These are phyloP conservation scores for Euura saliciscinereae DNA, from an alignment of 1,140 invertebrate genomes.

Conservation along the genomic window DNA sequence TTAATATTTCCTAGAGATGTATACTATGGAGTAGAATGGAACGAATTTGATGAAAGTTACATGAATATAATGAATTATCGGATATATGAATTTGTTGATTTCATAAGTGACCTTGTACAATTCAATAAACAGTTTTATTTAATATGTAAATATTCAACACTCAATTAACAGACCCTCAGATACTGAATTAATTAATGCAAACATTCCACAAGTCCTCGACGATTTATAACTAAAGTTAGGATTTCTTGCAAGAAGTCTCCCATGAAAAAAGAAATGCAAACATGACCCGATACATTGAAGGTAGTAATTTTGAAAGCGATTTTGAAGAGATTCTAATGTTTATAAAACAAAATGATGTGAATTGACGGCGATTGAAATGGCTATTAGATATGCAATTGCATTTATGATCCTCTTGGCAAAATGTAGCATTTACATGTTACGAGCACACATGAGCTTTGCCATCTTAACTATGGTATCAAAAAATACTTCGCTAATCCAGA, in stretches of 20 bases:
- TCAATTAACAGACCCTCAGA: too few species aligned
- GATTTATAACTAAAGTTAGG: too few species aligned
- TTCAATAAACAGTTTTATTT: neutral
- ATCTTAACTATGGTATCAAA: neutral
- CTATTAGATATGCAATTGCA: neutral
- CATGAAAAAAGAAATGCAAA: too few species aligned
- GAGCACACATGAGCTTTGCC: neutral
- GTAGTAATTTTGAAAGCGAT: too few species aligned
- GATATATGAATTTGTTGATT: neutral
- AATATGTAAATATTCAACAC: neutral
- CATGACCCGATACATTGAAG: too few species aligned
- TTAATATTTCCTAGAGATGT: neutral
- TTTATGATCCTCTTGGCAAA: slow-evolving; percentile 1
- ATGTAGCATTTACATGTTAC: neutral
- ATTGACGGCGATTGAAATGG: neutral
- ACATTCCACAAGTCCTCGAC: too few species aligned
- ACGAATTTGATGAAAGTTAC: neutral
- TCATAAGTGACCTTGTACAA: neutral
- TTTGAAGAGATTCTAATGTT: too few species aligned
- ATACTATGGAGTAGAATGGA: neutral
- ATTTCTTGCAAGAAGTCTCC: too few species aligned
- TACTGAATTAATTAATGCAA: too few species aligned
- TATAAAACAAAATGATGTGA: neutral
- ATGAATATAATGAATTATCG: neutral
- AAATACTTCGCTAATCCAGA: neutral